Evolutionary conservation across 1,140 invertebrate species (phyloP), one percentile per base, ranked within the genome.

Genomic region (Halesus radiatus): DNA sequence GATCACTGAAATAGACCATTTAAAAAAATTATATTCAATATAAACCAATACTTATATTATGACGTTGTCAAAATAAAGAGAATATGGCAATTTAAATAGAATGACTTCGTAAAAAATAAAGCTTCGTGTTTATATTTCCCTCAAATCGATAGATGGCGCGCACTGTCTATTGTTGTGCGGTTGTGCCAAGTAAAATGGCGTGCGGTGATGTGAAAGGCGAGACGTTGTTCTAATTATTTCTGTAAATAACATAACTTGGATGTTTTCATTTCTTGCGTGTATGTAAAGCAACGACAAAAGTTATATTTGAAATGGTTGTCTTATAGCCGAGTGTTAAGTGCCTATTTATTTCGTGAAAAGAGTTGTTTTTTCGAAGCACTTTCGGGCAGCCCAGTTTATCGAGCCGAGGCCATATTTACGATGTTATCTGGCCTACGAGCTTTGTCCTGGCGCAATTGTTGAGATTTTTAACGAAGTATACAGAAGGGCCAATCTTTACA

Each of bases 361-460:
- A 68, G 23, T 53, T 76, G 74, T 80, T 80, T 76, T 56, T 20
- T 23, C 68, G 72, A 72, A 68, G 74, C 74, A 62, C 56, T 79
- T 64, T 74, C 72, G 74, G 79, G 72, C 79, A 80, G 78, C 78
- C 78, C 60, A 79, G 79, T 80, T 80, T 80, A 87, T 86, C 86
- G 85, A 89, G 85, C 86, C 86, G 85, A 89, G 88, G 88, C 88
- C 88, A 89, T 89, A 89, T 89, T 89, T 89, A 89, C 88, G 88
- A 89, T 89, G 88, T 89, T 89, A 89, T 89, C 88, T 89, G 87
- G 87, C 83, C 85, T 89, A 86, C 88, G 87, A 89, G 88, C 88
- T 87, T 89, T 87, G 86, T 86, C 85, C 82, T 74, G 54, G 29
- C 56, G 78, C 66, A 45, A 29, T 60, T 60, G 32, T 53, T 50